phyloP scores from a whole-genome alignment of 2,797 vertebrate species.

The Danio jaintianensis region DNA sequence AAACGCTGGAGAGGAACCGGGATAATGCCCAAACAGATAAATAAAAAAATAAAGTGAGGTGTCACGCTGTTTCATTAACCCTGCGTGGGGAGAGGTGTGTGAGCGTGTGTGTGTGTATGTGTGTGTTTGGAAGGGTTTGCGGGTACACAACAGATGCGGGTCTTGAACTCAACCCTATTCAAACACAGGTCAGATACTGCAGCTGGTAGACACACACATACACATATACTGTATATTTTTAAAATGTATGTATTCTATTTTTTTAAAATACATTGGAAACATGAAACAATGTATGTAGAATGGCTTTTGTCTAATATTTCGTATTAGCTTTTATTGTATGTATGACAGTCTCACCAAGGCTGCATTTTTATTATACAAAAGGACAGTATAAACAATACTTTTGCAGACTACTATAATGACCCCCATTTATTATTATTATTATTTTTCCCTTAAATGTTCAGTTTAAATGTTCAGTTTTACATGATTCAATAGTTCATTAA shows the following conservation, averaged over 20 bases:
- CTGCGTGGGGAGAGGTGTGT: slow-evolving; percentile 63
- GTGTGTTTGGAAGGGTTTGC: slow-evolving; percentile 27
- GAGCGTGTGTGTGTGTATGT: slow-evolving; percentile 51
- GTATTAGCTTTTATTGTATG: too few relatives aligned
- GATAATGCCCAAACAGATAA: slow-evolving; percentile 72
- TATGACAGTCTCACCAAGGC: too few relatives aligned
- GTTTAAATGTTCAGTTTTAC: too few relatives aligned
- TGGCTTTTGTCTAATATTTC: too few relatives aligned
- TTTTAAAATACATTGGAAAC: neutral
- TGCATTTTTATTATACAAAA: too few relatives aligned
- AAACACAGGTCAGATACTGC: slow-evolving; percentile 43
- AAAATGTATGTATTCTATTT: slow-evolving; percentile 24
- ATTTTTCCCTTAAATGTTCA: too few relatives aligned
- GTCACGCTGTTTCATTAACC: slow-evolving; percentile 88
- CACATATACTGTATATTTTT: slow-evolving; percentile 31
- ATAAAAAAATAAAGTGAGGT: slow-evolving; percentile 82
- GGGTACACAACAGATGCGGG: slow-evolving; percentile 19
- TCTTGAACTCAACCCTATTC: slow-evolving; percentile 35
- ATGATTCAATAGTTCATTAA: too few relatives aligned
- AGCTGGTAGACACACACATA: slow-evolving; percentile 1
- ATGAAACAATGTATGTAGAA: neutral
- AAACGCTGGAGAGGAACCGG: slow-evolving; percentile 70
- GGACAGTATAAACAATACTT: too few relatives aligned
- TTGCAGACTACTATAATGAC: too few relatives aligned
- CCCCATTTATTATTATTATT: too few relatives aligned